Evolutionary conservation across 35 echinoderm and acorn worm genomes (phyloP).

Genomic region (Heliocidaris erythrogramma): DNA sequence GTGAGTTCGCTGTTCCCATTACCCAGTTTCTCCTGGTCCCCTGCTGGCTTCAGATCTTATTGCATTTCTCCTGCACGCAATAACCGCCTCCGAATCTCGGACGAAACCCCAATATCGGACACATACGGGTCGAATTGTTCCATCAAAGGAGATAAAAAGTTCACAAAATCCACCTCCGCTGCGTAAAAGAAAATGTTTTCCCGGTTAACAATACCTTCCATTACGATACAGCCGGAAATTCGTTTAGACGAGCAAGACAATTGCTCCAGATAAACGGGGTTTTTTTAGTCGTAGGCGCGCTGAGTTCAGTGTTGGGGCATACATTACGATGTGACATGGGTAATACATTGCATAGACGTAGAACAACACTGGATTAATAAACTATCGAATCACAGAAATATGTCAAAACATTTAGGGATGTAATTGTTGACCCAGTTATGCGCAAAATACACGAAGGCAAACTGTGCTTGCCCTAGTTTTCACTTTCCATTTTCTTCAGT

Average conservation of each 20-base stretch:
- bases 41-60: conserved; percentile 29
- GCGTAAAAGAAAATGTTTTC: not conserved
- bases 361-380: conserved; percentile 37
- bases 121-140: conserved; percentile 2
- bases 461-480: not conserved
- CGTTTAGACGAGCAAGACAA: conserved; percentile 25
- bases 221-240: conserved; percentile 25
- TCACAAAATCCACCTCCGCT: not conserved
- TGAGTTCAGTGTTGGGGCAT: not conserved
- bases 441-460: not conserved
- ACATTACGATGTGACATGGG: not conserved
- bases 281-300: conserved; percentile 20
- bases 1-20: conserved; percentile 38
- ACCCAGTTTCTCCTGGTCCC: conserved; percentile 38
- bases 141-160: not conserved
- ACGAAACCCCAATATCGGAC: not conserved
- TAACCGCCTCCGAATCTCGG: not conserved
- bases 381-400: conserved; percentile 45
- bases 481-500: not conserved
- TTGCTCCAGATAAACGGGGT: conserved; percentile 13
- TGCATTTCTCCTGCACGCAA: conserved; percentile 47
- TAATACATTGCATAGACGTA: not conserved
- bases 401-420: conserved; percentile 45
- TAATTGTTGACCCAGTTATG: conserved; percentile 38
- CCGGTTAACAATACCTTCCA: not conserved